A percentile compares a stretch with the other conserved stretches of the same genome.
phyloP scores from a whole-genome alignment of 2,888 invertebrate species.

The Eremobia ochroleuca region DNA sequence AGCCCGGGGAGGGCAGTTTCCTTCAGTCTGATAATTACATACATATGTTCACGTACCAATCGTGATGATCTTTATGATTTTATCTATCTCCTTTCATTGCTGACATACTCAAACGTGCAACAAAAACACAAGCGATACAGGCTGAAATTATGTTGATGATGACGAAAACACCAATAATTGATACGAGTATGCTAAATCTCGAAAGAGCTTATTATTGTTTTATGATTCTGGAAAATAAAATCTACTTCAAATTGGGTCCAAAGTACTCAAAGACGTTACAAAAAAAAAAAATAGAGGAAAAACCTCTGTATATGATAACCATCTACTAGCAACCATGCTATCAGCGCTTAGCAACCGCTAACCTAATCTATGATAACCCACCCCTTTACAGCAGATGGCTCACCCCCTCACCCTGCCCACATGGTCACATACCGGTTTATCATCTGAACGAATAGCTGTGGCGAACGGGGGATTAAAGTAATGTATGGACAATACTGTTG shows the following conservation, averaged over 20 bases:
- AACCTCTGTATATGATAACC: background rate
- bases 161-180: background rate
- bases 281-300: background rate
- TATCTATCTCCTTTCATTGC: background rate
- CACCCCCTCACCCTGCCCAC: conserved; percentile 2
- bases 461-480: background rate
- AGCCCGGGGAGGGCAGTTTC: no score
- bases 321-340: background rate
- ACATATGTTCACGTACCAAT: background rate
- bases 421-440: conserved; percentile 34
- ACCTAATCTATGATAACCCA: conserved; percentile 35
- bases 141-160: background rate
- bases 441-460: background rate
- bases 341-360: conserved; percentile 39
- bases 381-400: conserved; percentile 43
- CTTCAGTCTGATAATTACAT: background rate
- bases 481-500: background rate
- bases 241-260: background rate
- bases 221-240: background rate
- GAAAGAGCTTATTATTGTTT: background rate
- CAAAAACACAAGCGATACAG: background rate
- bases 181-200: background rate
- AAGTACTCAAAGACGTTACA: background rate
- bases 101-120: background rate
- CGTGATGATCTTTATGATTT: background rate